phyloP scores from a whole-genome alignment of 2,888 invertebrate genomes.

The Drosophila merina region DNA sequence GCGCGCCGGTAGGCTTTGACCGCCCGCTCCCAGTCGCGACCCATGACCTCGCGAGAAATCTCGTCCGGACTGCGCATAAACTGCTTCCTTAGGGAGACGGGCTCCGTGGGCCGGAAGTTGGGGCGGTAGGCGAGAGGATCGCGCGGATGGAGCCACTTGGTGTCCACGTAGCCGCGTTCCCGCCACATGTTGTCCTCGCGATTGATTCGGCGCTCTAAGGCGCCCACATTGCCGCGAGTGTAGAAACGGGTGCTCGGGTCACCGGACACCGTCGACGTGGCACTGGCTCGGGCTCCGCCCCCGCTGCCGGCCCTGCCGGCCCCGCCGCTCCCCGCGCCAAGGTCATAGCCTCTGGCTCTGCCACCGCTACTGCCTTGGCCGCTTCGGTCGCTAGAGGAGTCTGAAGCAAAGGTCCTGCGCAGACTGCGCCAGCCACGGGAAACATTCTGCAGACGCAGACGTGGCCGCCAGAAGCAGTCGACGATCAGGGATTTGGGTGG shows the following conservation, averaged over 20 bases:
- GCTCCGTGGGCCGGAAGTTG: constrained; percentile 55
- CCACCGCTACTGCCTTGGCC: not conserved
- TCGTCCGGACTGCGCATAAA: constrained; percentile 64
- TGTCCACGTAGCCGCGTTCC: constrained; percentile 25
- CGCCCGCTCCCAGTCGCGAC: constrained; percentile 42
- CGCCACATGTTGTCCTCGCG: constrained; percentile 60
- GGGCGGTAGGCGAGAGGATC: constrained; percentile 47
- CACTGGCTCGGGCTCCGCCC: constrained; percentile 1
- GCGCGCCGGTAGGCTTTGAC: constrained; percentile 16
- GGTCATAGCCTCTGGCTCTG: not conserved
- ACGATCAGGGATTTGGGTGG: not conserved
- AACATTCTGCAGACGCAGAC: not conserved
- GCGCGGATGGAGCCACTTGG: constrained; percentile 46
- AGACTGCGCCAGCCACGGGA: not conserved
- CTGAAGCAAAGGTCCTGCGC: not conserved
- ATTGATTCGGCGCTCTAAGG: constrained; percentile 10
- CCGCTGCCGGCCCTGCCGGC: no score
- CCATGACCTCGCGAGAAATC: constrained; percentile 40
- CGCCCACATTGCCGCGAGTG: constrained; percentile 1
- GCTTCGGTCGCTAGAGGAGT: not conserved
- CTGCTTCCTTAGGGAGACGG: constrained; percentile 42
- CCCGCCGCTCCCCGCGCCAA: not conserved
- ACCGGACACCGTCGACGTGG: constrained; percentile 8
- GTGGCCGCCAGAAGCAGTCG: not conserved
- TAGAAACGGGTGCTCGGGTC: not conserved